phyloP scores from a whole-genome alignment of 2,888 invertebrate species.

The Phasia obesa region DNA sequence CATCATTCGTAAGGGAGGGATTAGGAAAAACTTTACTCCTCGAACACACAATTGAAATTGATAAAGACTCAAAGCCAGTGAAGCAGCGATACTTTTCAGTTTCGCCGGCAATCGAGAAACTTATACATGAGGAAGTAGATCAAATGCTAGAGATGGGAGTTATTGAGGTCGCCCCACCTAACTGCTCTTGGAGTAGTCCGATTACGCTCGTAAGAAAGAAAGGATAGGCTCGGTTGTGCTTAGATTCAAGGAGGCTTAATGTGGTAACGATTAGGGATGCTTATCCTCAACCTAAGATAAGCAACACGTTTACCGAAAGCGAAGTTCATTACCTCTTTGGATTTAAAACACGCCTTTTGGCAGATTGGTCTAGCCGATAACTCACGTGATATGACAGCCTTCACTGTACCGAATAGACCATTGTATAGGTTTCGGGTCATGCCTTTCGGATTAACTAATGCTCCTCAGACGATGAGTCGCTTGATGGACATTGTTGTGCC shows the following conservation, averaged over 20 bases:
- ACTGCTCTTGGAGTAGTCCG: too few species aligned
- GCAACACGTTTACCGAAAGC: slow-evolving; percentile 31
- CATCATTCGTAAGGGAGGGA: slow-evolving; percentile 8
- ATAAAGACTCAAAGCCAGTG: background rate
- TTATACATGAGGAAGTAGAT: slow-evolving; percentile 19
- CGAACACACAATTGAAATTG: slow-evolving; percentile 15
- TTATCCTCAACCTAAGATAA: too few species aligned
- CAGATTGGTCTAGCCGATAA: slow-evolving; percentile 21
- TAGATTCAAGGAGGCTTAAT: too few species aligned
- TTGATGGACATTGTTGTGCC: slow-evolving; percentile 18
- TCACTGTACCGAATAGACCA: background rate
- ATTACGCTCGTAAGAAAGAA: too few species aligned
- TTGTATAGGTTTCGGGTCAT: slow-evolving; percentile 1
- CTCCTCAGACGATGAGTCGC: slow-evolving; percentile 18
- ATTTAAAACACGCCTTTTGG: slow-evolving; percentile 34
- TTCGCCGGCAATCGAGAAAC: slow-evolving; percentile 11
- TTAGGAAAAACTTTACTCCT: too few species aligned
- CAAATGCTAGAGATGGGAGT: slow-evolving; percentile 5
- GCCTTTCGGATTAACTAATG: too few species aligned
- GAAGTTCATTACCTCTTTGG: slow-evolving; percentile 15
- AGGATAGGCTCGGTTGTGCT: too few species aligned
- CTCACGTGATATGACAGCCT: slow-evolving; percentile 26
- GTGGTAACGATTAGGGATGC: too few species aligned
- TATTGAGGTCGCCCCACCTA: too few species aligned
- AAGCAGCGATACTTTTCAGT: slow-evolving; percentile 35